Base-by-base conservation (phyloP, 2,888 invertebrate species). In the Acrobasis consociella region DNA sequence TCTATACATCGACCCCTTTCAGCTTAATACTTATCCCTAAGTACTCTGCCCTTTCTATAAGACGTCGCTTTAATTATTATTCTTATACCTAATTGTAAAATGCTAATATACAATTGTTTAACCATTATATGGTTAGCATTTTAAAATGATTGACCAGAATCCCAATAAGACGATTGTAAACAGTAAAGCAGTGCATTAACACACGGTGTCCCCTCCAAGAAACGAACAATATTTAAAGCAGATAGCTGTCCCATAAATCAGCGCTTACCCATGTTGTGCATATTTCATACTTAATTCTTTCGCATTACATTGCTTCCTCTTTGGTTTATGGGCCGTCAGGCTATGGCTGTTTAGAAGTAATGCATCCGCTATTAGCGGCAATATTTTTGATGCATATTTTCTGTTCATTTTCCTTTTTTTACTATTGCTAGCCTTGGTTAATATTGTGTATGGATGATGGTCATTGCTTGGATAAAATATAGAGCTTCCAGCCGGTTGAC, bases 211-310 rank as follows among this genome's bases (percentile, higher is more conserved):
- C 62, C 55, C 55, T 50, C 66, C 67, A 69, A 71, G 69, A 68
- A 58, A 55, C 74, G 68, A 74, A 79, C 79, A 80, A 78, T 81
- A 80, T 82, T 82, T 74, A 81, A 81, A 80, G 76, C 76, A 79
- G 82, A 83, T 87, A 80, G 85, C 82, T 78, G 83, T 72, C 80
- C 73, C 85, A 87, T 93, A 93, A 93, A 93, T 93, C 92, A 92
- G 73, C 74, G 73, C 82, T 81, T 83, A 84, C 87, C 86, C 77
- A 78, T 80, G 87, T 83, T 82, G 81, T 85, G 86, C 87, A 91
- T 93, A 92, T 91, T 92, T 93, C 90, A 91, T 92, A 89, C 84
- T 93, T 91, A 93, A 91, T 91, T 92, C 91, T 92, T 91, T 89
- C 81, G 80, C 77, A 81, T 78, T 81, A 80, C 77, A 74, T 72